Conservation (phyloP, 2,797 vertebrate species). For the Onychomys leucogaster region DNA sequence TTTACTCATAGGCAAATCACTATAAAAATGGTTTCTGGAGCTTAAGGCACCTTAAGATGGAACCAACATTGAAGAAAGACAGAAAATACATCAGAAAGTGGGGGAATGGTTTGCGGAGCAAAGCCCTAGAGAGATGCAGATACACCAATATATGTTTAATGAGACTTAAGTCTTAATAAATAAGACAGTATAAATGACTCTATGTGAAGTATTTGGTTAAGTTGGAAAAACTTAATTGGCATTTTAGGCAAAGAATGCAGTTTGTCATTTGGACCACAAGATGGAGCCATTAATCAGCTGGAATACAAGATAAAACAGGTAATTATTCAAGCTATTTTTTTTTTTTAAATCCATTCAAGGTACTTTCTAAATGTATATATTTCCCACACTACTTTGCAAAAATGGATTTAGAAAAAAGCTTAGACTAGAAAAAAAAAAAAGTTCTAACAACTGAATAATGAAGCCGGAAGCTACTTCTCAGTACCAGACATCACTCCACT, state of each 20-base stretch:
- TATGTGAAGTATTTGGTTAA: not conserved
- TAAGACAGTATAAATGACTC: conserved; percentile 23
- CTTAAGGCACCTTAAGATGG: not conserved
- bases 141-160: not conserved
- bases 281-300: conserved; percentile 18
- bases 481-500: not conserved
- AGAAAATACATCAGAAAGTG: not conserved
- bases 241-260: conserved; percentile 1
- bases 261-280: conserved; percentile 64
- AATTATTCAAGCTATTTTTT: not conserved
- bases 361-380: not conserved
- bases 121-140: not conserved
- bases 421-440: conserved; percentile 1
- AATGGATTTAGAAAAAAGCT: not conserved
- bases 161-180: conserved; percentile 30
- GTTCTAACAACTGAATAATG: conserved; percentile 38
- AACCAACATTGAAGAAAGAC: not conserved
- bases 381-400: conserved; percentile 7
- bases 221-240: not conserved
- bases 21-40: not conserved
- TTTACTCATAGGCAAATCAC: not conserved
- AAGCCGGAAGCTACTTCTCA: conserved; percentile 18
- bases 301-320: conserved; percentile 8
- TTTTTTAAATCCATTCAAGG: not conserved
- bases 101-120: conserved; percentile 2